Evolutionary conservation across 2,113 vertebrate species (phyloP).

Genomic region (Kryptolebias marmoratus): DNA sequence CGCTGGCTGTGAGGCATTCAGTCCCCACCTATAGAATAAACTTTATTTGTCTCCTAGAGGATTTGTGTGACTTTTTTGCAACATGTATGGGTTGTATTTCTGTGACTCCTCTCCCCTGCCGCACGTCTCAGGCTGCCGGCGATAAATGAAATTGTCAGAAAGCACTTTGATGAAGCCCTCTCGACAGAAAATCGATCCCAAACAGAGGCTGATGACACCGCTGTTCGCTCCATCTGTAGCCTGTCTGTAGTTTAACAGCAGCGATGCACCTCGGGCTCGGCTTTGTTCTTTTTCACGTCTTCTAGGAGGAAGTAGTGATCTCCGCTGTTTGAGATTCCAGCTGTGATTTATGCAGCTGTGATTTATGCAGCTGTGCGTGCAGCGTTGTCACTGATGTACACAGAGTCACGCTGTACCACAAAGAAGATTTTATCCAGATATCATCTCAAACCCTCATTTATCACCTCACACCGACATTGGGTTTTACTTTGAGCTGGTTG

Average conservation of each 20-base stretch:
- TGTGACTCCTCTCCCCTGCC: slow-evolving; percentile 41
- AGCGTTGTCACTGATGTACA: slow-evolving; percentile 17
- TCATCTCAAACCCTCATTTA: slow-evolving; percentile 1
- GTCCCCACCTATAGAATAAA: background rate
- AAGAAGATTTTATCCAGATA: slow-evolving; percentile 1
- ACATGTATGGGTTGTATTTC: slow-evolving; percentile 23
- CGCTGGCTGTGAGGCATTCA: background rate
- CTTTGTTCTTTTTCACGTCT: slow-evolving; percentile 40
- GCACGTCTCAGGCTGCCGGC: slow-evolving; percentile 5
- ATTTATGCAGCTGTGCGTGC: slow-evolving; percentile 18
- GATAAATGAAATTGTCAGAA: slow-evolving; percentile 31
- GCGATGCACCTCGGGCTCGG: slow-evolving; percentile 1
- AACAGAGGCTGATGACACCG: background rate
- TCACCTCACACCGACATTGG: background rate
- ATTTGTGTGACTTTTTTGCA: slow-evolving; percentile 24
- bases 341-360: slow-evolving; percentile 39
- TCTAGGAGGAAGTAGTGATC: slow-evolving; percentile 3
- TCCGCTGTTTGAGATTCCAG: slow-evolving; percentile 54
- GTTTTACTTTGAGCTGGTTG: background rate
- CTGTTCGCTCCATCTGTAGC: slow-evolving; percentile 44
- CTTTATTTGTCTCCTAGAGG: background rate
- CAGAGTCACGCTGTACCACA: slow-evolving; percentile 1
- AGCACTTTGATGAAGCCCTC: slow-evolving; percentile 24
- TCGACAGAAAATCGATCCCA: slow-evolving; percentile 26
- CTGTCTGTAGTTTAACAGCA: slow-evolving; percentile 9